Base-by-base conservation (phyloP, 2,888 invertebrate genomes). In the Hedya salicella region DNA sequence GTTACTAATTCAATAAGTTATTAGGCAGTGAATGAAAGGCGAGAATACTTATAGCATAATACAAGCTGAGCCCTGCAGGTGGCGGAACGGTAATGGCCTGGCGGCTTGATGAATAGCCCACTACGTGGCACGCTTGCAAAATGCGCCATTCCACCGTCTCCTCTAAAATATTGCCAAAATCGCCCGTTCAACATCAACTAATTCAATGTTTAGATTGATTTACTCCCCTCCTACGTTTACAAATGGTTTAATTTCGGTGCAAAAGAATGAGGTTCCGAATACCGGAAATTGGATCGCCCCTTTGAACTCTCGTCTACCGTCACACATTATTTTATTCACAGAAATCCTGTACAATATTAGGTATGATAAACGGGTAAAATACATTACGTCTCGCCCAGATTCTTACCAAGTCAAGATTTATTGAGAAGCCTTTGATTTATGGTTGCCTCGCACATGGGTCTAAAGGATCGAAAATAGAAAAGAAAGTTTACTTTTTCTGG, bases 151-250 rank as follows among this genome's bases (percentile, higher is more conserved):
- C 83, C 78, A 84, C 80, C 83, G 80, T 83, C 85, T 76, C 83
- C 81, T 81, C 81, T 89, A 85, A 88, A 89, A 88, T 88, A 89
- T 88, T 83, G 79, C 87, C 85, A 70, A 88, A 88, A 89, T 87
- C 86, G 83, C 82, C 85, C 83, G 84, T 81, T 86, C 85, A 88
- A 88, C 86, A 85, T 86, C 86, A 85, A 86, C 86, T 88, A 89
- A 89, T 89, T 88, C 84, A 89, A 88, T 83, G 83, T 88, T 84
- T 87, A 86, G 87, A 89, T 89, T 88, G 89, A 89, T 89, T 89
- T 86, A 88, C 82, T 82, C 75, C 74, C 78, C 73, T 69, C 73
- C 73, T 80, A 82, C 73, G 78, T 84, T 84, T 83, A 87, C 85
- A 87, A 89, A 87, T 88, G 85, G 82, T 88, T 87, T 86, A 86